phyloP scores from a whole-genome alignment of 2,888 invertebrate species.

The Ephialtes manifestator region DNA sequence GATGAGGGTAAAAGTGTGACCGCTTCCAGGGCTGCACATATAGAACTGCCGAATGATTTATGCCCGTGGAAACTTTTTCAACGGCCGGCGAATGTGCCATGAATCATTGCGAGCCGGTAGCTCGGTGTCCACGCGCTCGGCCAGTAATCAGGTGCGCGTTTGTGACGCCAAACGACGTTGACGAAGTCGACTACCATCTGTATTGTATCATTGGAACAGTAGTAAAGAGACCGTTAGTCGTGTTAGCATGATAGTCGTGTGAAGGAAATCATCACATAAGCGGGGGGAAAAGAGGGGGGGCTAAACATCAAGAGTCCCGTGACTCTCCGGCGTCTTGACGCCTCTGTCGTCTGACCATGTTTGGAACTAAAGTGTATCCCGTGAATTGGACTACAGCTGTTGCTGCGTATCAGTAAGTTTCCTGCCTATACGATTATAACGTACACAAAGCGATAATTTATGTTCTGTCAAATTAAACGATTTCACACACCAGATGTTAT shows the following conservation, averaged over 20 bases:
- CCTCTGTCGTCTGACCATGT: constrained; percentile 23
- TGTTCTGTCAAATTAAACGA: not conserved
- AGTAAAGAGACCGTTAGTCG: not conserved
- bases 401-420: constrained; percentile 37
- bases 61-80: constrained; percentile 35
- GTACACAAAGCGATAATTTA: not conserved
- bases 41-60: constrained; percentile 30
- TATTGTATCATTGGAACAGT: not conserved
- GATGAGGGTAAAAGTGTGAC: constrained; percentile 25
- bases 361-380: constrained; percentile 8
- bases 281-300: not conserved
- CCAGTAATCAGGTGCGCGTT: constrained; percentile 19
- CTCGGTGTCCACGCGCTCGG: not conserved
- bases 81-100: constrained; percentile 13
- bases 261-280: not conserved
- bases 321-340: not conserved
- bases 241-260: constrained; percentile 22
- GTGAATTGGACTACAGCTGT: constrained; percentile 30
- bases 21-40: not conserved
- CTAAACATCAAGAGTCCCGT: not conserved
- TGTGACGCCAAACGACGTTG: not conserved
- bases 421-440: no score
- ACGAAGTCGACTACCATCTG: not conserved
- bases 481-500: not conserved
- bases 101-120: constrained; percentile 29